Percentiles rank a stretch among this genome's conserved stretches.
Conservation (phyloP, 2,888 invertebrate species). For the Synergus laeviventris region DNA sequence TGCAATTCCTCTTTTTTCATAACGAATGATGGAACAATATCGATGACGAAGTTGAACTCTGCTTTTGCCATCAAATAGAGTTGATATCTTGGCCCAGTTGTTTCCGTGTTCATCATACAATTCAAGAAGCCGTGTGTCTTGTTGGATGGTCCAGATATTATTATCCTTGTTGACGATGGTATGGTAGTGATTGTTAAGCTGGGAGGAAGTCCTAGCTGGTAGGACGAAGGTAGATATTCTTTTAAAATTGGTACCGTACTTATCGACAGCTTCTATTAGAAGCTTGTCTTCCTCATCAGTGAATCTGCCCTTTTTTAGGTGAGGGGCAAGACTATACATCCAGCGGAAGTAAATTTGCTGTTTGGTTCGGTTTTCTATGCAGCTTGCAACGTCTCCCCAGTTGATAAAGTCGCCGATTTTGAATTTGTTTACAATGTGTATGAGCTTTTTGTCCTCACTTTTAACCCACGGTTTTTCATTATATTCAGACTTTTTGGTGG, state of each 20-base stretch:
- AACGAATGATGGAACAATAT: slow-evolving; percentile 76
- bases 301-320: slow-evolving; percentile 81
- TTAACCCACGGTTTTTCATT: slow-evolving; percentile 49
- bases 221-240: slow-evolving; percentile 79
- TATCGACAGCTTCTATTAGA: slow-evolving; percentile 80
- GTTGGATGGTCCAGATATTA: slow-evolving; percentile 79
- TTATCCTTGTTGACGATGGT: slow-evolving; percentile 75
- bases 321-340: slow-evolving; percentile 75
- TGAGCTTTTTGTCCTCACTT: slow-evolving; percentile 83
- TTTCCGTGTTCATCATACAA: slow-evolving; percentile 77
- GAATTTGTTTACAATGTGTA: slow-evolving; percentile 80
- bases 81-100: slow-evolving; percentile 78
- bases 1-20: slow-evolving; percentile 54
- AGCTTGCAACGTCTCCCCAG: slow-evolving; percentile 83
- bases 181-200: slow-evolving; percentile 80
- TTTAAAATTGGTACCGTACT: slow-evolving; percentile 80
- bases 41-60: slow-evolving; percentile 81
- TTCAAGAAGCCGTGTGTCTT: slow-evolving; percentile 79
- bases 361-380: slow-evolving; percentile 81
- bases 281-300: slow-evolving; percentile 82
- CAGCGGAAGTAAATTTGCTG: slow-evolving; percentile 81
- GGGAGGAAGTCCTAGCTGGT: slow-evolving; percentile 80
- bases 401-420: slow-evolving; percentile 83
- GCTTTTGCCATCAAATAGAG: slow-evolving; percentile 78
- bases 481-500: slow-evolving; percentile 68